Conservation (phyloP, 2,113 vertebrate genomes). For the Mormyrus lacerda region DNA sequence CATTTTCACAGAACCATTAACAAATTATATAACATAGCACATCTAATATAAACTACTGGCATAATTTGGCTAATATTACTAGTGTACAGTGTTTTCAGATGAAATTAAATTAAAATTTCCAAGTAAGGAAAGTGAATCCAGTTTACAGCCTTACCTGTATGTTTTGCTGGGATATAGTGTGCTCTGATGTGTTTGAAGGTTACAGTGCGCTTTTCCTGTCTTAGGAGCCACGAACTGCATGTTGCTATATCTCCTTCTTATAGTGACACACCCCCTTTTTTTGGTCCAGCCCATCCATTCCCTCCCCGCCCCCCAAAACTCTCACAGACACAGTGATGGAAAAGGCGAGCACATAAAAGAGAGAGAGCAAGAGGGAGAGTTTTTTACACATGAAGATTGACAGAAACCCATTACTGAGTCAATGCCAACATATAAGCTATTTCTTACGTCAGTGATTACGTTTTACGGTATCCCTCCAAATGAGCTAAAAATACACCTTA, state of each 20-base stretch:
- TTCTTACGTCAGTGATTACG: conserved; percentile 23
- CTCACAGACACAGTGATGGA: conserved; percentile 24
- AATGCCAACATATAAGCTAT: conserved; percentile 15
- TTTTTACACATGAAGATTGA: conserved; percentile 22
- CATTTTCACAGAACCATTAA: background rate
- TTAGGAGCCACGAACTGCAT: conserved; percentile 48
- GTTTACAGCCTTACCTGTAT: conserved; percentile 34
- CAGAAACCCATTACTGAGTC: conserved; percentile 22
- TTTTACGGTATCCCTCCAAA: conserved; percentile 15
- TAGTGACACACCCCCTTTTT: conserved; percentile 58
- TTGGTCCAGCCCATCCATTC: conserved; percentile 33
- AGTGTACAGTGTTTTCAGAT: background rate
- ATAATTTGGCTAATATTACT: background rate
- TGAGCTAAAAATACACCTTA: conserved; percentile 29
- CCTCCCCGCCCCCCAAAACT: conserved; percentile 42
- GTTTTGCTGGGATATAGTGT: conserved; percentile 23
- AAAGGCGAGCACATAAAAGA: background rate
- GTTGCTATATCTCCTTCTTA: conserved; percentile 55
- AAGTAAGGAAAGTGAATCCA: background rate
- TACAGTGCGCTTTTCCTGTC: conserved; percentile 34
- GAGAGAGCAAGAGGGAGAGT: background rate
- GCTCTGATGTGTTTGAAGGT: conserved; percentile 20
- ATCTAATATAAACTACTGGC: background rate
- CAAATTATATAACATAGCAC: background rate
- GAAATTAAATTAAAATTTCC: background rate